Conservation (phyloP, 2,797 vertebrate species). For the Lophius americanus region DNA sequence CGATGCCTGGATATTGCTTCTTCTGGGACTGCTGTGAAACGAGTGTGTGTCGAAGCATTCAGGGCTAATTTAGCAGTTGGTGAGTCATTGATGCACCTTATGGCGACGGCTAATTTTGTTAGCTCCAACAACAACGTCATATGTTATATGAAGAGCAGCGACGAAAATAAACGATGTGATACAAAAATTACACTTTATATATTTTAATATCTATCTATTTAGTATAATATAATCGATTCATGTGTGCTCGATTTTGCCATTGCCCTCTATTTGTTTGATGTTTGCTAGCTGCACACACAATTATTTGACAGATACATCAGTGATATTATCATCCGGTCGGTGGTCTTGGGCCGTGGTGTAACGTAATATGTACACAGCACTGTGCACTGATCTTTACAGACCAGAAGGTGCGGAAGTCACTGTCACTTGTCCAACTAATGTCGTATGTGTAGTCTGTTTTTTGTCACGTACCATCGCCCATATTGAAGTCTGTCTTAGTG, state of each 20-base stretch:
- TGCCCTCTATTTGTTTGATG: neutral
- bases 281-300: neutral
- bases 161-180: no score
- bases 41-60: conserved; percentile 10
- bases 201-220: neutral
- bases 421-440: conserved; percentile 15
- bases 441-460: neutral
- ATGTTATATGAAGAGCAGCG: neutral
- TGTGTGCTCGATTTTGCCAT: neutral
- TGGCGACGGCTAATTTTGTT: conserved; percentile 35
- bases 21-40: conserved; percentile 14
- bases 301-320: neutral
- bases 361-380: conserved; percentile 40
- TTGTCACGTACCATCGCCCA: conserved; percentile 6
- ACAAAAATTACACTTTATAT: no score
- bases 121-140: neutral
- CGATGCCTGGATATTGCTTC: neutral
- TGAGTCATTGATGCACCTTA: conserved; percentile 80
- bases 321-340: conserved; percentile 12
- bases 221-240: neutral
- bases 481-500: conserved; percentile 15
- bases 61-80: conserved; percentile 61
- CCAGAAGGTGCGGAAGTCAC: conserved; percentile 28
- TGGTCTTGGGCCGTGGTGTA: conserved; percentile 30
- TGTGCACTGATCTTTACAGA: conserved; percentile 12